Evolutionary conservation across 2,797 vertebrate species (phyloP), one percentile per base, ranked within the genome.

Genomic region (Pachyuromys duprasi): DNA sequence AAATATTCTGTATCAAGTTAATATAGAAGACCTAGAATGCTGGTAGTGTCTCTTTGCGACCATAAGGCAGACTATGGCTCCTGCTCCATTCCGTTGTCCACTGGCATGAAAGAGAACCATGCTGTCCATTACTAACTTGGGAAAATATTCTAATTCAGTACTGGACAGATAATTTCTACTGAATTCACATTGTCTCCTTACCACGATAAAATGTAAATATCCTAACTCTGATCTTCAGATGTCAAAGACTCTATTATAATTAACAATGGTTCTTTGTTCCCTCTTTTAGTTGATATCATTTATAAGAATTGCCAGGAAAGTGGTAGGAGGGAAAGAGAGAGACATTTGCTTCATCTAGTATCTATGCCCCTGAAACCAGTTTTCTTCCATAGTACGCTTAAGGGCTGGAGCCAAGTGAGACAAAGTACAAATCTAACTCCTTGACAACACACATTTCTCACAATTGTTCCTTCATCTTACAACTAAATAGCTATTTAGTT

Each of bases 21-120:
- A 69, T 60, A 11, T 15, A 22, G 57, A 4, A 42, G 7, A 28
- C 22, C 2, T 17, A 6, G 14, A 13, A 8, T 57, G 8, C 45
- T 65, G 31, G 14, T 1, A 4, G 2, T 31, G 12, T 70, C 39
- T 33, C 63, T 7, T 80, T 11, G 11, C 8, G 24, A 57, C 5
- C 57, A 26, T 2, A 5, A 3, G 55, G 0, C 78, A 5, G 24
- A 31, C 14, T 28, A n/a, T 1, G 12, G 33, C 12, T 1, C 11
- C 8, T 4, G 13, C 26, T 22, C 11, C 14, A 26, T 7, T 11
- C 15, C 53, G 11, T 33, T 31, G 14, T 53, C 49, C 62, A 69
- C 79, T 53, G 15, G 45, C 53, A 13, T 14, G 49, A 33, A 42
- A 49, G 26, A 78, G 24, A n/a, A 49, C 53, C 8, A 49, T 13